Percentiles rank a stretch among this genome's conserved stretches.
Conservation (phyloP, 2,888 invertebrate species). For the Archips crataeganus region DNA sequence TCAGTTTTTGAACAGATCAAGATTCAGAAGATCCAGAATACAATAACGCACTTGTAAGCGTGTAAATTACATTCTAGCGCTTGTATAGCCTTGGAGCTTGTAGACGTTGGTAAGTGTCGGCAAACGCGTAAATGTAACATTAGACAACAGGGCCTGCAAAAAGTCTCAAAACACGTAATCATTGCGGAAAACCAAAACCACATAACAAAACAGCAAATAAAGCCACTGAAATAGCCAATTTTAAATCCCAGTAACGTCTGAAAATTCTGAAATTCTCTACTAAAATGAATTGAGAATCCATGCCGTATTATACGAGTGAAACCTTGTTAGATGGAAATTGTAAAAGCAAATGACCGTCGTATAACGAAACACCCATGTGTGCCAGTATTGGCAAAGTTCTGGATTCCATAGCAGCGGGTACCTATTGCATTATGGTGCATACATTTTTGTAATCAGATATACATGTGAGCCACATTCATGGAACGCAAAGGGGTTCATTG, state of each 20-base stretch:
- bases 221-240: not conserved
- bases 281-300: constrained; percentile 3
- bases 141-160: too few relatives aligned
- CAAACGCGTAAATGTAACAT: too few relatives aligned
- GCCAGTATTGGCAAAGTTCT: constrained; percentile 53
- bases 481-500: constrained; percentile 53
- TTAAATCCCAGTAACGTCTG: not conserved
- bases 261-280: not conserved
- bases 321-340: constrained; percentile 57
- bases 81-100: too few relatives aligned
- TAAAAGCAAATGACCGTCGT: constrained; percentile 60
- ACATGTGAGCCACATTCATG: constrained; percentile 51
- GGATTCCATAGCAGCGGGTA: constrained; percentile 44
- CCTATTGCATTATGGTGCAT: constrained; percentile 57
- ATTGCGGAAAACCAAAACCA: not conserved
- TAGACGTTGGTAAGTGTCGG: too few relatives aligned
- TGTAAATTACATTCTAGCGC: too few relatives aligned
- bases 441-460: constrained; percentile 63
- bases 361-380: constrained; percentile 52
- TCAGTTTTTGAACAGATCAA: too few relatives aligned
- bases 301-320: constrained; percentile 28
- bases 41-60: too few relatives aligned
- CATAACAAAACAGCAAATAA: not conserved
- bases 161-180: not conserved
- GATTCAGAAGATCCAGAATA: too few relatives aligned